Base-by-base conservation (phyloP, 2,113 vertebrate species). In the Vireo altiloquus region DNA sequence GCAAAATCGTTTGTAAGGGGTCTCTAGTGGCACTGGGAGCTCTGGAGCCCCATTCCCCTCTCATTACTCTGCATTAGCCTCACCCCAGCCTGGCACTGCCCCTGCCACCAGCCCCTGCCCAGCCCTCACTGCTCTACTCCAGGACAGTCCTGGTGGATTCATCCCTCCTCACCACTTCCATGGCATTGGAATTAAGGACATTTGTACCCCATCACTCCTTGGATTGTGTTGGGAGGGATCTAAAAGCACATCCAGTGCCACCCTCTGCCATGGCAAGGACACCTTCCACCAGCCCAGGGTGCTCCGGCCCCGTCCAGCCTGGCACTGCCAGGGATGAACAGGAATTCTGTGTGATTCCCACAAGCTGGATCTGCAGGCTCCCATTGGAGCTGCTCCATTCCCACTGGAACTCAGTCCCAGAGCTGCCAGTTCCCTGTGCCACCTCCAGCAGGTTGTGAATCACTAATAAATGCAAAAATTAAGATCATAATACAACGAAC, bases 1-100 rank as follows among this genome's bases (percentile, higher is more conserved):
- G 98, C 97, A 98, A 97, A 98, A 98, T 95, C 89, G 83, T 98
- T 98, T 98, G 98, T 97, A 98, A 98, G 97, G 97, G 97, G 97
- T 98, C 98, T 98, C 98, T 96, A 94, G 98, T 97, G 98, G 98
- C 96, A 82, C 94, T 53, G 77, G 97, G 82, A 96, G 95, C 89
- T 97, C 97, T 95, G 56, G 91, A 97, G 97, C 81, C 96, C 96
- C 40, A 76, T 92, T 97, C 97, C 96, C 97, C 97, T 98, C 98
- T 98, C 96, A 79, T 97, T 97, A 68, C 94, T 59, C 60, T 50
- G 97, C 96, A 95, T 92, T 83, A 97, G 97, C 95, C 97, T 97
- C 97, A 91, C 91, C 54, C 97, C 96, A 93, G 60, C 76, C 97
- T 97, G 17, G 42, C 39, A 7, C 92, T 85, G 94, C 96, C 59